Percentiles rank a stretch among this genome's conserved stretches.
Evolutionary conservation across 2,113 vertebrate species (phyloP).

Genomic region (Danionella cerebrum): DNA sequence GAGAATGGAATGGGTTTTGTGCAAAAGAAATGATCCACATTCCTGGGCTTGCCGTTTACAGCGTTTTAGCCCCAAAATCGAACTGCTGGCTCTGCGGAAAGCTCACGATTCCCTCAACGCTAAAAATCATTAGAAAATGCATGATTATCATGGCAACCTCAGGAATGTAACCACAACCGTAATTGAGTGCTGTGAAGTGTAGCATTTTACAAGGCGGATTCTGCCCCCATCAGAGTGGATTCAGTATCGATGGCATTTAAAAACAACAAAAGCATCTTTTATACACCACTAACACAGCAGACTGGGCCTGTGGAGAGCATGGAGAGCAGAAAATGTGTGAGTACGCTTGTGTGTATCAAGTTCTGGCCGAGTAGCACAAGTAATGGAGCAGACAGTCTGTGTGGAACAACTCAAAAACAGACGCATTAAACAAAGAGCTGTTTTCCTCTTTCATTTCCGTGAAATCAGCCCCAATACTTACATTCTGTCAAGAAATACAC

Average conservation of each 20-base stretch:
- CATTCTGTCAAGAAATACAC: no score
- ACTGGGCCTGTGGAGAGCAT: slow-evolving; percentile 13
- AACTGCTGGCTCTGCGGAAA: not conserved
- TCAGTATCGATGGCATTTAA: not conserved
- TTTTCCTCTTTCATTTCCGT: not conserved
- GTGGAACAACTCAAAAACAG: slow-evolving; percentile 17
- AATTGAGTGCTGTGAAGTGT: not conserved
- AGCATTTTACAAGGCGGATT: not conserved
- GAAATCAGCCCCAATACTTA: no score
- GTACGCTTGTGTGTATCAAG: not conserved
- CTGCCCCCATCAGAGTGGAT: not conserved
- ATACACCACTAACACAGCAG: slow-evolving; percentile 9
- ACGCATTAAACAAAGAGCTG: slow-evolving; percentile 9
- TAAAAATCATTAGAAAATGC: slow-evolving; percentile 3
- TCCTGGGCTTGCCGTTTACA: not conserved
- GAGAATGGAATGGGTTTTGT: not conserved
- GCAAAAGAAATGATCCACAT: not conserved
- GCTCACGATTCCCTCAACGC: not conserved
- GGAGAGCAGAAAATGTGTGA: not conserved
- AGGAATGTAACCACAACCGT: not conserved
- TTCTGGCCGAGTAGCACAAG: slow-evolving; percentile 20
- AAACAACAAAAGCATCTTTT: not conserved
- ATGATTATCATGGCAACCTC: not conserved
- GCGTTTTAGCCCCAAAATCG: not conserved
- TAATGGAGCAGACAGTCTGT: slow-evolving; percentile 37